Conservation (phyloP, 2,113 vertebrate species). For the Steatornis caripensis region DNA sequence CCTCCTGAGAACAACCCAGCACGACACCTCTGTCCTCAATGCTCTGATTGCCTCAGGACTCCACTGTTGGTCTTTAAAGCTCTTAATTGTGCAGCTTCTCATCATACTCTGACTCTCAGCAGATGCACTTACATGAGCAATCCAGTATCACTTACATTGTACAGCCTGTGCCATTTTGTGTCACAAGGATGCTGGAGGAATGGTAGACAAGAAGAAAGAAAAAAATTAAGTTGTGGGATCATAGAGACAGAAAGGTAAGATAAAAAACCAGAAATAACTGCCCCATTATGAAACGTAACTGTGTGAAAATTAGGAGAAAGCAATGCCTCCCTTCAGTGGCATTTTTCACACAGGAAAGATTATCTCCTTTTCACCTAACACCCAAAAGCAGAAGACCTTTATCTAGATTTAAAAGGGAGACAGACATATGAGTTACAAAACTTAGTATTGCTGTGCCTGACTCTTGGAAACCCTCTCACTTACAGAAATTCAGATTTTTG, state of each 20-base stretch:
- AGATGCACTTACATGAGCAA: not conserved
- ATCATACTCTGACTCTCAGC: not conserved
- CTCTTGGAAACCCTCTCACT: not conserved
- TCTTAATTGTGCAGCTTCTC: not conserved
- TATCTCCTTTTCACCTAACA: not conserved
- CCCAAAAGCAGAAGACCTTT: not conserved
- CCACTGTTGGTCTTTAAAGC: not conserved
- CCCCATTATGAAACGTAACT: not conserved
- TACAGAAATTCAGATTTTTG: not conserved
- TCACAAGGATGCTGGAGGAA: not conserved
- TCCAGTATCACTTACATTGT: not conserved
- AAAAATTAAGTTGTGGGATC: not conserved
- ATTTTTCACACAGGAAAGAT: not conserved
- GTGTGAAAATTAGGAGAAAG: not conserved
- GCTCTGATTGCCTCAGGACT: not conserved
- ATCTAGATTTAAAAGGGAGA: not conserved
- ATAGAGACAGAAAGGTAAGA: not conserved
- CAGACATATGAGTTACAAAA: not conserved
- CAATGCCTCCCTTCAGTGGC: not conserved
- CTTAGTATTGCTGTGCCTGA: not conserved
- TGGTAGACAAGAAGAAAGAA: not conserved
- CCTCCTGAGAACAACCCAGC: not conserved
- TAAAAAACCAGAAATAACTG: not conserved
- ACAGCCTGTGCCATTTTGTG: not conserved
- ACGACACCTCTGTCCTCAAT: not conserved